These are phyloP conservation scores for Drosophila sordidula DNA, from an alignment of 2,888 invertebrate genomes.

Conservation along the genomic window DNA sequence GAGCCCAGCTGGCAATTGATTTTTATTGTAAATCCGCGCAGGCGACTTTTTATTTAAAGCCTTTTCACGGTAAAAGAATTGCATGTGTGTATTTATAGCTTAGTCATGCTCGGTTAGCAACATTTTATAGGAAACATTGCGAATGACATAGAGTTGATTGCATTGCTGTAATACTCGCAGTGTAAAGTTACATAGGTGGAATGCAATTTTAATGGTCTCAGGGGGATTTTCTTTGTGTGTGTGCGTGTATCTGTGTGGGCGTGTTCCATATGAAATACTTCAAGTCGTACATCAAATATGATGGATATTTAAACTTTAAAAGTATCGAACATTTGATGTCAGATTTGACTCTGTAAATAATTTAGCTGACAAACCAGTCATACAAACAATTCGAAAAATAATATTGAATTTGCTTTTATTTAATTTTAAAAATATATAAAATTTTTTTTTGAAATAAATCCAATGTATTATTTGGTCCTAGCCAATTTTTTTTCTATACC, in stretches of 20 bases:
- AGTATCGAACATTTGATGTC: neutral
- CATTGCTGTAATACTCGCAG: conserved; percentile 32
- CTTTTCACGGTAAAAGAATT: conserved; percentile 29
- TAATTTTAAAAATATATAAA: too few relatives aligned
- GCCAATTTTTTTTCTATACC: too few relatives aligned
- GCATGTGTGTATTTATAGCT: conserved; percentile 55
- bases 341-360: neutral
- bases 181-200: conserved; percentile 11
- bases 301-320: neutral
- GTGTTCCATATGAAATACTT: neutral
- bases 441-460: too few relatives aligned
- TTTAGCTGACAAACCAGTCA: neutral
- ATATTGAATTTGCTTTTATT: too few relatives aligned
- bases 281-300: conserved; percentile 5
- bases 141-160: conserved; percentile 58
- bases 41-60: conserved; percentile 45
- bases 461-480: neutral
- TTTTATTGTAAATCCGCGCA: conserved; percentile 58
- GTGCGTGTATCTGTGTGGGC: neutral
- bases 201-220: conserved; percentile 53
- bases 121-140: conserved; percentile 41
- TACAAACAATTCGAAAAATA: neutral
- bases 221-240: conserved; percentile 19
- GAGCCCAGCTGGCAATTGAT: conserved; percentile 62
- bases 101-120: conserved; percentile 63